Evolutionary conservation across 2,113 vertebrate species (phyloP), one percentile per base, ranked within the genome.

Genomic region (Spermophilus dauricus): DNA sequence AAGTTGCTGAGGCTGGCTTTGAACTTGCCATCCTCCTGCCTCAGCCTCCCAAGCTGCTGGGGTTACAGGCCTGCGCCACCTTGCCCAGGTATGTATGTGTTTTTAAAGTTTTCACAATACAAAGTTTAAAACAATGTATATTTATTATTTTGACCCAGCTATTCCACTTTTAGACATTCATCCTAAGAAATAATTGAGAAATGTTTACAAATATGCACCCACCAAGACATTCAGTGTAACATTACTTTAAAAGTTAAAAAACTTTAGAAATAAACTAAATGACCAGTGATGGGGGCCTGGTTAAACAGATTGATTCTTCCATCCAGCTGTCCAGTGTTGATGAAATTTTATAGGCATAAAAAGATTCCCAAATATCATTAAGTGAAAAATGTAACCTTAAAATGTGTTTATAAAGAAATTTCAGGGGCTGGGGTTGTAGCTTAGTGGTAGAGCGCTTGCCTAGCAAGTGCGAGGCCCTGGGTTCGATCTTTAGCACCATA

Each of bases 131-230:
- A 77, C 20, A 73, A 77, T 20, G 8, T 65, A 65, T 72, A 70
- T 81, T 70, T 89, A 70, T 77, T 83, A 94, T 65, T 82, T 88
- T 91, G 34, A 86, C 30, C 17, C 30, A 91, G 24, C 30, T 61
- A 88, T 56, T 93, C 32, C 26, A 92, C 56, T 61, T 85, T 81
- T 17, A 89, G 95, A 61, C 45, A 88, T 76, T 89, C 17, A 30
- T 42, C 65, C 83, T 42, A 75, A 91, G 63, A 69, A 97, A 92
- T 63, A 84, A 92, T 30, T 78, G 20, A 94, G 87, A 28, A 85
- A 9, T 34, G 30, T 69, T 7, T 45, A 28, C 63, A 92, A 89
- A 86, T 84, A 70, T 51, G 58, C 63, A 65, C 6, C 30, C 12
- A 90, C 48, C 84, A 58, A 70, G 72, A 48, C 30, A 81, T 70